phyloP scores from a whole-genome alignment of 1,140 invertebrate genomes.

The Linepithema humile region DNA sequence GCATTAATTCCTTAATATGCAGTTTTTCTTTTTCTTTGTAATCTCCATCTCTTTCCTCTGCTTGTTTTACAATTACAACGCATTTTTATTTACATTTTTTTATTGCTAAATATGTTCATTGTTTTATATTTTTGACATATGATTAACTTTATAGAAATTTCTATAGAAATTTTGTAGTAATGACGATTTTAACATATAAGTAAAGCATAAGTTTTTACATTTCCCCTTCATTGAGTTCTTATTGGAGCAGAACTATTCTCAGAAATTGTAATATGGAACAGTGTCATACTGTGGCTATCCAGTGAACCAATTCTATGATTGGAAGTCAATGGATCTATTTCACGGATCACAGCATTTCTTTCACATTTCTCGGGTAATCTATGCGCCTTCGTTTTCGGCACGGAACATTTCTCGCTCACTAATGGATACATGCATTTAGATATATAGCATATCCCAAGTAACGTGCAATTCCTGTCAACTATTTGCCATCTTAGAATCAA shows the following conservation, averaged over 20 bases:
- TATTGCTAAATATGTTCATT: not conserved
- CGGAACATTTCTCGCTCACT: not conserved
- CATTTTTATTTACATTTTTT: not conserved
- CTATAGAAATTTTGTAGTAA: not conserved
- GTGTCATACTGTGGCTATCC: not conserved
- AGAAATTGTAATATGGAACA: not conserved
- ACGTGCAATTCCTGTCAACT: not conserved
- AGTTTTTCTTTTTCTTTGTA: not conserved
- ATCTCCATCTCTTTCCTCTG: not conserved
- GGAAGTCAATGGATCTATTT: conserved; percentile 36
- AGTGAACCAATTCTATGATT: not conserved
- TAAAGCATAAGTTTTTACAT: not conserved
- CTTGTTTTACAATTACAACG: not conserved
- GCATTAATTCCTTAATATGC: not conserved
- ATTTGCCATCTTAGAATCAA: not conserved
- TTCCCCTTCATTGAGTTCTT: not conserved
- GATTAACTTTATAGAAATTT: not conserved
- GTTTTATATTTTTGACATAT: not conserved
- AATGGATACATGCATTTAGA: not conserved
- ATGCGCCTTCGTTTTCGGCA: not conserved
- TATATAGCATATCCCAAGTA: not conserved
- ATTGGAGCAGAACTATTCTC: conserved; percentile 3
- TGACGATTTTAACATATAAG: not conserved
- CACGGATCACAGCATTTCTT: conserved; percentile 17
- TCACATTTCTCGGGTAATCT: not conserved